A percentile compares a stretch with the other conserved stretches of the same genome.
Evolutionary conservation across 2,888 invertebrate genomes (phyloP).

Genomic region (Cephus pygmeus): DNA sequence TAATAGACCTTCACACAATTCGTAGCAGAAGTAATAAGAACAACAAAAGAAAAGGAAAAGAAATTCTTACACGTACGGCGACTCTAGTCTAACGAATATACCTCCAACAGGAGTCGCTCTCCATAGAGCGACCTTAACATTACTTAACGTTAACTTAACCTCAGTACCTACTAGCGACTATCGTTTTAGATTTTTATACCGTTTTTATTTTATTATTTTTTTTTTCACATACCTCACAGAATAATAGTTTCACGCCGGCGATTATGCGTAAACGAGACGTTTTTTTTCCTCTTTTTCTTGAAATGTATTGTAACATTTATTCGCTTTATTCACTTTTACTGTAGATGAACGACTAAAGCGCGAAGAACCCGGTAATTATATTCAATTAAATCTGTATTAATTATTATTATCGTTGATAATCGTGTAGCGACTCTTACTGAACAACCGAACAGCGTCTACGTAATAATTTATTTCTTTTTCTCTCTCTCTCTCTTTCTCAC

Average conservation of each 20-base stretch:
- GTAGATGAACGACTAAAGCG: conserved; percentile 16
- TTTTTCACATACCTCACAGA: conserved; percentile 50
- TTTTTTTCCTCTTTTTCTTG: neutral
- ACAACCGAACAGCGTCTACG: conserved; percentile 19
- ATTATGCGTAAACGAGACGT: neutral
- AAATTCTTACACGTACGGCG: conserved; percentile 48
- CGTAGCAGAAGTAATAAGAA: neutral
- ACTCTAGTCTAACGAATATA: conserved; percentile 64
- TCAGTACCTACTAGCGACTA: conserved; percentile 59
- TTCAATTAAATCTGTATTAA: conserved; percentile 22
- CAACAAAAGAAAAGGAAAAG: neutral
- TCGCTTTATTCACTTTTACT: conserved; percentile 1
- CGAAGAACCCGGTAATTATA: conserved; percentile 30
- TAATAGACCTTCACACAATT: neutral
- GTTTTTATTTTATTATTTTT: conserved; percentile 29
- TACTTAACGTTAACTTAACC: conserved; percentile 52
- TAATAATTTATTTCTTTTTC: conserved; percentile 43
- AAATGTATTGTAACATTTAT: neutral
- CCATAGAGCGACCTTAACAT: conserved; percentile 33
- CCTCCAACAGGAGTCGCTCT: conserved; percentile 50
- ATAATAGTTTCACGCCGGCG: conserved; percentile 8
- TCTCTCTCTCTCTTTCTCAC: neutral
- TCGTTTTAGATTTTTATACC: conserved; percentile 51
- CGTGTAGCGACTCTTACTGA: conserved; percentile 36
- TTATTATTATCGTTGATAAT: conserved; percentile 47